A percentile compares a stretch with the other conserved stretches of the same genome.
These are phyloP conservation scores for Phania funesta DNA, from an alignment of 2,888 invertebrate species.

Conservation along the genomic window DNA sequence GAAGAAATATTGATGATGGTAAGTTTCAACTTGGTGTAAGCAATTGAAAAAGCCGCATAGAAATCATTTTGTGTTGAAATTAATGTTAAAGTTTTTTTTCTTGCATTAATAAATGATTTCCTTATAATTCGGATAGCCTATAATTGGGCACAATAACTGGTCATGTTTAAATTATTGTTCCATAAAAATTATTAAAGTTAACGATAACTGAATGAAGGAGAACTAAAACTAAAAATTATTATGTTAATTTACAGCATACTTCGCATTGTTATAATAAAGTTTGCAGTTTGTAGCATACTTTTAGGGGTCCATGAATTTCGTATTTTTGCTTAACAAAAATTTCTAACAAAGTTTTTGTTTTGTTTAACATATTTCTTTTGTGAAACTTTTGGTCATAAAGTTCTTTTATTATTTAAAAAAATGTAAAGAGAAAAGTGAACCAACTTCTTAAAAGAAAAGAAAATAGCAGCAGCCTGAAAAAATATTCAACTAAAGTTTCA, in stretches of 20 bases:
- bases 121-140: conserved; percentile 19
- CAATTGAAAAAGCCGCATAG: conserved; percentile 46
- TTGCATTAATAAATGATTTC: conserved; percentile 29
- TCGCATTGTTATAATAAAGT: conserved; percentile 25
- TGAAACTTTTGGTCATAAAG: conserved; percentile 44
- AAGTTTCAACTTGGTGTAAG: no score
- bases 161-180: conserved; percentile 35
- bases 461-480: not conserved
- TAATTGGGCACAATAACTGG: conserved; percentile 20
- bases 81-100: conserved; percentile 47
- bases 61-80: conserved; percentile 55
- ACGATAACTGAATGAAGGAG: not conserved
- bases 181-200: not conserved
- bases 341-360: conserved; percentile 34
- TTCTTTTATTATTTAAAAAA: no score
- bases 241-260: conserved; percentile 29
- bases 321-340: conserved; percentile 15
- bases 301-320: conserved; percentile 34
- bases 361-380: conserved; percentile 25
- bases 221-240: not conserved
- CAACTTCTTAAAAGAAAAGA: conserved; percentile 3
- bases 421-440: not conserved
- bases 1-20: conserved; percentile 15
- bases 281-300: conserved; percentile 25
- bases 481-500: conserved; percentile 5